Percentiles rank a stretch among this genome's conserved stretches.
phyloP scores from a whole-genome alignment of 1,140 invertebrate species.

The Danaus plexippus region DNA sequence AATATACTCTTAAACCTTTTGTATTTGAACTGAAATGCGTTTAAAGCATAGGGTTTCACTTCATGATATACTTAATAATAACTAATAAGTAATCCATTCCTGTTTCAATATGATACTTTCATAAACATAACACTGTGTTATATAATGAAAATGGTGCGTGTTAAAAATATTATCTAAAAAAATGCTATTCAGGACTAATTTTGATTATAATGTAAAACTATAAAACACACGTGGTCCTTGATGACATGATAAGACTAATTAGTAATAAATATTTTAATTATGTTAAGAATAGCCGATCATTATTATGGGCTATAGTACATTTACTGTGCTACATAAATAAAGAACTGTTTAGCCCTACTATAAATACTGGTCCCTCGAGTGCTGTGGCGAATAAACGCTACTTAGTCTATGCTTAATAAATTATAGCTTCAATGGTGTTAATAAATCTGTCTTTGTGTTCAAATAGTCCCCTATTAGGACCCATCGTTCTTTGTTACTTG shows the following conservation, averaged over 20 bases:
- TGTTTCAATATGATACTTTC: no score
- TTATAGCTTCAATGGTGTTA: conserved; percentile 24
- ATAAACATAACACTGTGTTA: no score
- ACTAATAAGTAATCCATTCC: no score
- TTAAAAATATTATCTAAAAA: no score
- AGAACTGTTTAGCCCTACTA: conserved; percentile 22
- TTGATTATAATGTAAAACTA: neutral
- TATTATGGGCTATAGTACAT: conserved; percentile 18
- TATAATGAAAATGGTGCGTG: no score
- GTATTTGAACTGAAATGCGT: conserved; percentile 3
- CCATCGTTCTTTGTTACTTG: conserved; percentile 31
- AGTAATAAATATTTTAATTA: conserved; percentile 10
- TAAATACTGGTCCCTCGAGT: conserved; percentile 24
- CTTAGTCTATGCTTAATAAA: conserved; percentile 27
- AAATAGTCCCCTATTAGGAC: conserved; percentile 20
- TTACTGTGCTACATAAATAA: conserved; percentile 21
- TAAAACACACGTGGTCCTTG: neutral
- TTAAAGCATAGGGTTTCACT: no score
- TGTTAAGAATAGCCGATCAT: conserved; percentile 15
- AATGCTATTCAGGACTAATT: no score
- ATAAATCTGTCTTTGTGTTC: conserved; percentile 27
- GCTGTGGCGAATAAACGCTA: conserved; percentile 24
- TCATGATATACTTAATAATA: no score
- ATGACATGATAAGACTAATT: no score
- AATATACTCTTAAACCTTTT: conserved; percentile 19